Percentiles rank a stretch among this genome's conserved stretches.
phyloP scores from a whole-genome alignment of 92 coral and sea anemone species.

The Phenganax stokvisi region DNA sequence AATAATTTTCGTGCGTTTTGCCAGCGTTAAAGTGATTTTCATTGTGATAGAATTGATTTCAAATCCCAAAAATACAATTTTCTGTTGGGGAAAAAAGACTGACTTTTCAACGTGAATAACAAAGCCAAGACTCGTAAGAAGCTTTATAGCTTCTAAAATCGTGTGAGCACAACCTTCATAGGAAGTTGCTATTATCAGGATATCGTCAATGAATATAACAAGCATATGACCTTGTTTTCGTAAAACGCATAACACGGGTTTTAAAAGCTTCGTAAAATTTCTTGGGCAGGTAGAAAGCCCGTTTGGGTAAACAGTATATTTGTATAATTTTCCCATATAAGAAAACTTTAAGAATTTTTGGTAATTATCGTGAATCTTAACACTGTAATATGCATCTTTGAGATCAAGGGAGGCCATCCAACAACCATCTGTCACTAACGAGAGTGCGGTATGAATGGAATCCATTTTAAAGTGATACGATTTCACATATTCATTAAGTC shows the following conservation, averaged over 20 bases:
- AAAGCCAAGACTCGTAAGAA: too few relatives aligned
- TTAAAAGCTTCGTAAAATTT: slow-evolving; percentile 51
- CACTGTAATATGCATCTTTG: slow-evolving; percentile 49
- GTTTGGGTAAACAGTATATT: slow-evolving; percentile 49
- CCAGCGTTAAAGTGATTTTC: too few relatives aligned
- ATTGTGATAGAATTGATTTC: too few relatives aligned
- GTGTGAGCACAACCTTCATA: not conserved
- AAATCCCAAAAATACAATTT: too few relatives aligned
- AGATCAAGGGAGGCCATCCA: slow-evolving; percentile 57
- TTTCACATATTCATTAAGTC: slow-evolving; percentile 34
- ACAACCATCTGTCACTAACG: slow-evolving; percentile 40
- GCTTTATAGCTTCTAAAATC: not conserved
- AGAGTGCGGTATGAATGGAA: slow-evolving; percentile 37
- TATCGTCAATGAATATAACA: slow-evolving; percentile 3
- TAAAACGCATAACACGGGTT: slow-evolving; percentile 48
- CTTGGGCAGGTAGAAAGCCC: slow-evolving; percentile 57
- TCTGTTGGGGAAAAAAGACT: too few relatives aligned
- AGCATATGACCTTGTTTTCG: slow-evolving; percentile 35
- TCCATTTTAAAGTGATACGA: slow-evolving; percentile 50
- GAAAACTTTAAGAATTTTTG: not conserved
- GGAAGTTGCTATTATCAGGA: not conserved
- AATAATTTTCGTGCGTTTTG: too few relatives aligned
- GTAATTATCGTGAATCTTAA: not conserved
- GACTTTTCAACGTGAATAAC: too few relatives aligned
- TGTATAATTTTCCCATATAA: slow-evolving; percentile 15